These are phyloP conservation scores for Tenebrio molitor DNA, from an alignment of 1,140 invertebrate genomes.

Conservation along the genomic window DNA sequence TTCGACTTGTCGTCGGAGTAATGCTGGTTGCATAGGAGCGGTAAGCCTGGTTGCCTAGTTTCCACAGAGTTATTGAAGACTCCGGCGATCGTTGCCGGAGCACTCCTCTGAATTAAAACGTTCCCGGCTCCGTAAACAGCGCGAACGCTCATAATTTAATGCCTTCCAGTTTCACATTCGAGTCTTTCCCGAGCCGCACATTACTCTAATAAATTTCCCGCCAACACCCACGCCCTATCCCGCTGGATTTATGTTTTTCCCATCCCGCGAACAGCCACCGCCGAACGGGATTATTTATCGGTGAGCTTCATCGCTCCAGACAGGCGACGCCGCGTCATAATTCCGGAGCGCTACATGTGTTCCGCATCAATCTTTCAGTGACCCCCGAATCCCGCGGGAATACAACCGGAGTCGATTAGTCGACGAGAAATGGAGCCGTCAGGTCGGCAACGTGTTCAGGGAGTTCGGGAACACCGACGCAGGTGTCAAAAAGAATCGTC, in stretches of 20 bases:
- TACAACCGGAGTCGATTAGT: too few relatives aligned
- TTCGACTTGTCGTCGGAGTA: neutral
- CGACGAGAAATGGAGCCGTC: too few relatives aligned
- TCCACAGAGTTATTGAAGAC: neutral
- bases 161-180: slow-evolving; percentile 4
- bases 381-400: too few relatives aligned
- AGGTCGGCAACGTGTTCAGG: too few relatives aligned
- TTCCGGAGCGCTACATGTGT: too few relatives aligned
- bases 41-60: slow-evolving; percentile 12
- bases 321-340: too few relatives aligned
- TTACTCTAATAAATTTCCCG: slow-evolving; percentile 27
- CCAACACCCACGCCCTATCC: slow-evolving; percentile 6
- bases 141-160: slow-evolving; percentile 30
- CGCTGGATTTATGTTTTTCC: slow-evolving; percentile 26
- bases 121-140: slow-evolving; percentile 23
- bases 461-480: too few relatives aligned
- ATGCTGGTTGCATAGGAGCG: neutral
- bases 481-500: too few relatives aligned
- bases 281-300: slow-evolving; percentile 4
- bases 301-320: neutral
- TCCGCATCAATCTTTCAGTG: too few relatives aligned
- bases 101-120: slow-evolving; percentile 29
- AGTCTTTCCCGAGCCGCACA: slow-evolving; percentile 12
- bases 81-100: too few relatives aligned
- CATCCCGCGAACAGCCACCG: neutral